These are phyloP conservation scores for Cercopithecus mona DNA, from an alignment of 2,113 vertebrate species.

Conservation along the genomic window DNA sequence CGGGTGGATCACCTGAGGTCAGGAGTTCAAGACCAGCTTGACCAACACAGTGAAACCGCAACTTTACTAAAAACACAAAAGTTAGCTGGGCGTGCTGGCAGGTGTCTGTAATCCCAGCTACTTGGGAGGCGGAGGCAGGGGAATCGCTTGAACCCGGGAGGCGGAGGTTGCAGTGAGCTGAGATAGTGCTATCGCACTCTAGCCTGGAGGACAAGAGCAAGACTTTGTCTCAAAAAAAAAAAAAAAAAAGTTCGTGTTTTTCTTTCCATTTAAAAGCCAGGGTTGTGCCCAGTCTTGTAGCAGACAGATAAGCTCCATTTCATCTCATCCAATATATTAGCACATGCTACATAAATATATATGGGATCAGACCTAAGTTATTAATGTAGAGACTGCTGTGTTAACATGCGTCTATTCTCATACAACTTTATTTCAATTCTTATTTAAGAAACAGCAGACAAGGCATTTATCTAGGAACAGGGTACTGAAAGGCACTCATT, in stretches of 20 bases:
- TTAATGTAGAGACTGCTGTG: neutral
- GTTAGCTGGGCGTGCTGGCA: too few relatives aligned
- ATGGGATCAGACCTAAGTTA: neutral
- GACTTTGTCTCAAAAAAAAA: too few relatives aligned
- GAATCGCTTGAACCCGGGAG: too few relatives aligned
- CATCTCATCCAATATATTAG: neutral
- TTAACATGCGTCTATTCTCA: neutral
- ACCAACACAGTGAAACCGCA: too few relatives aligned
- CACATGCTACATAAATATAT: neutral
- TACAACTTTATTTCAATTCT: neutral
- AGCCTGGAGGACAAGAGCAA: too few relatives aligned
- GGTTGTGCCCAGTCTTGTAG: neutral
- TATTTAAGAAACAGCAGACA: neutral
- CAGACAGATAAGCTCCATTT: neutral
- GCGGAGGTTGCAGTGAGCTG: too few relatives aligned
- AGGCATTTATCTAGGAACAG: neutral
- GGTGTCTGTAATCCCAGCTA: too few relatives aligned
- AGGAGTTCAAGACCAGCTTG: too few relatives aligned
- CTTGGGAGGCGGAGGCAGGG: too few relatives aligned
- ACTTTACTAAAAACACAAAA: too few relatives aligned
- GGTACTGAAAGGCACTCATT: neutral
- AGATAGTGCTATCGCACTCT: too few relatives aligned
- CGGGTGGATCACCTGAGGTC: too few relatives aligned
- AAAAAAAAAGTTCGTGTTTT: neutral
- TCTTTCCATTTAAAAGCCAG: conserved; percentile 13